phyloP scores from a whole-genome alignment of 2,888 invertebrate species.

The Saturnia pavonia region DNA sequence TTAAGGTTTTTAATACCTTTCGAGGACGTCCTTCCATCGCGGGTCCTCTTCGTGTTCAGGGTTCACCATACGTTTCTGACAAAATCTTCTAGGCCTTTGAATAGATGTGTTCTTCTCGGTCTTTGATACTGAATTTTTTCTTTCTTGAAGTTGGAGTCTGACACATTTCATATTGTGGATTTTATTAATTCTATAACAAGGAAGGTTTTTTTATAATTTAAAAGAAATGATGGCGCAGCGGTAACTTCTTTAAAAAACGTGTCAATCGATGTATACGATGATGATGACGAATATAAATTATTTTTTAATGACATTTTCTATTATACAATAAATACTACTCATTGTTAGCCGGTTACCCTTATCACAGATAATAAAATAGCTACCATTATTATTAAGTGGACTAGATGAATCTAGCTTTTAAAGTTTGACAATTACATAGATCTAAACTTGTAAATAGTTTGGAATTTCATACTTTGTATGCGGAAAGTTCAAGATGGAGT shows the following conservation, averaged over 20 bases:
- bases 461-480: no score
- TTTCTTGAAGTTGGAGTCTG: slow-evolving; percentile 63
- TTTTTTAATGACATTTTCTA: no score
- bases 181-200: background rate
- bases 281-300: no score
- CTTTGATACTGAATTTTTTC: slow-evolving; percentile 45
- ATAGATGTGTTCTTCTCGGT: slow-evolving; percentile 27
- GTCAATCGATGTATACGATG: background rate
- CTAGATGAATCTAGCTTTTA: no score
- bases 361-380: no score
- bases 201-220: background rate
- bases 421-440: no score
- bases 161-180: slow-evolving; percentile 65
- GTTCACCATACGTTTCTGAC: slow-evolving; percentile 68
- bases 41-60: slow-evolving; percentile 69
- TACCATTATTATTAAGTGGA: no score
- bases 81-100: slow-evolving; percentile 62
- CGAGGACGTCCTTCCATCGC: slow-evolving; percentile 54
- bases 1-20: no score
- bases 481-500: no score
- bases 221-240: background rate
- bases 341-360: no score
- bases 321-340: no score
- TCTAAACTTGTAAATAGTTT: no score
- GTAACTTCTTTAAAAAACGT: background rate